These are phyloP conservation scores for Lacanobia oleracea DNA, from an alignment of 2,888 invertebrate genomes.

Conservation along the genomic window DNA sequence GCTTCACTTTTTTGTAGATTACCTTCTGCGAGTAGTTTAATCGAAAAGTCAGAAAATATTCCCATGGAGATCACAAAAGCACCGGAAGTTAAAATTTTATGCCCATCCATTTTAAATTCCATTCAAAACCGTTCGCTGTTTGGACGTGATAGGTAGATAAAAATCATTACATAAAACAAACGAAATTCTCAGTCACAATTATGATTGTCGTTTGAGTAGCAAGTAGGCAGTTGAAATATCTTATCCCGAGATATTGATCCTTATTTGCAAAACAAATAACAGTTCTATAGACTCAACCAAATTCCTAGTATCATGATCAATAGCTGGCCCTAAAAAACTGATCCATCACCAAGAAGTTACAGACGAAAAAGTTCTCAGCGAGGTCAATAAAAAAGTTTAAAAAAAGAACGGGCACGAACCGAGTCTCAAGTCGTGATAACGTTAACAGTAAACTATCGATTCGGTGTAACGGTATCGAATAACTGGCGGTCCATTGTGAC, in stretches of 20 bases:
- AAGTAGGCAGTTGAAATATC: neutral
- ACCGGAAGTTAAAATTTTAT: too few species aligned
- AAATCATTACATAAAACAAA: neutral
- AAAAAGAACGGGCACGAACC: constrained; percentile 58
- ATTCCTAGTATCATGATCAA: neutral
- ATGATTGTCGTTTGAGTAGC: neutral
- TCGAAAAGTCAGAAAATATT: neutral
- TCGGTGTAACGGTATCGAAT: constrained; percentile 78
- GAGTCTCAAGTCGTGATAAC: constrained; percentile 75
- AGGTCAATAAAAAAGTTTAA: constrained; percentile 50
- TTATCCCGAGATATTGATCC: too few species aligned
- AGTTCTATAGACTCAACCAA: neutral
- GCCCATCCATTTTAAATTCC: too few species aligned
- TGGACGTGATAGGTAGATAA: neutral
- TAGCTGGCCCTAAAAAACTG: neutral
- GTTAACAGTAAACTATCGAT: constrained; percentile 80
- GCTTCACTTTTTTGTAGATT: neutral
- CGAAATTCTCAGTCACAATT: neutral
- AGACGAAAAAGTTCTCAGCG: constrained; percentile 40
- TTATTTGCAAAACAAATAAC: neutral
- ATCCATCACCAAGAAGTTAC: constrained; percentile 14
- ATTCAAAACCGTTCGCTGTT: neutral
- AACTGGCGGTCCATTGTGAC: constrained; percentile 65
- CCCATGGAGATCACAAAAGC: neutral
- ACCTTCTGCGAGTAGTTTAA: neutral